Base-by-base conservation (phyloP, 1,140 invertebrate genomes). In the Drosophila auraria region DNA sequence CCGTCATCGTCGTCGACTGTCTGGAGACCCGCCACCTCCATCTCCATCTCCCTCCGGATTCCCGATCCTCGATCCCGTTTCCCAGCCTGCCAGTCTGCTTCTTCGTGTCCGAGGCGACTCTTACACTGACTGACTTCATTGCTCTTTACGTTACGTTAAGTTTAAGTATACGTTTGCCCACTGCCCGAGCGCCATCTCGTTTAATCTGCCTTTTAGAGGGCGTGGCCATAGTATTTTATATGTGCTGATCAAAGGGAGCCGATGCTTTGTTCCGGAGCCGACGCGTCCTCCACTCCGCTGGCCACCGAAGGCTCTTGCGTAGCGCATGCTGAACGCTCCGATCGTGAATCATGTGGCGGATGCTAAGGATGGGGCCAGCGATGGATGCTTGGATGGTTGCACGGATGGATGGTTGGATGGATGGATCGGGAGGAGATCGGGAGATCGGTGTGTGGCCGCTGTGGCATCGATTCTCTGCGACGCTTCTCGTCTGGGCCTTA, bases 181-280 rank as follows among this genome's bases (percentile, higher is more conserved):
- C 81, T 76, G 75, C 57, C 84, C 72, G 91, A 92, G 91, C 91
- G 91, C 91, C 91, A 92, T 92, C 91, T 92, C 91, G 91, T 92
- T 92, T 92, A 92, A 92, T 92, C 91, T 92, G 77, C 91, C 91
- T 92, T 91, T 91, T 91, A 89, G 75, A 80, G 91, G 91, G 91
- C 91, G 91, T 89, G 91, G 91, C 87, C 72, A 92, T 83, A 92
- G 91, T 92, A 92, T 92, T 92, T 92, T 92, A 92, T 92, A 91
- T 89, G 81, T 83, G 70, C 59, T 92, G 91, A 92, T 92, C 91
- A 92, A 92, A 92, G 91, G 64, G 74, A 53, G 76, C 91, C 91
- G 91, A 77, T 89, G 47, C 91, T 92, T 92, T 92, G 87, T 77
- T 63, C 54, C 66, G 40, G 33, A 59, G 65, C 82, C 82, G 77